phyloP scores from a whole-genome alignment of 2,888 invertebrate species.

The Cantharis flavilabris region DNA sequence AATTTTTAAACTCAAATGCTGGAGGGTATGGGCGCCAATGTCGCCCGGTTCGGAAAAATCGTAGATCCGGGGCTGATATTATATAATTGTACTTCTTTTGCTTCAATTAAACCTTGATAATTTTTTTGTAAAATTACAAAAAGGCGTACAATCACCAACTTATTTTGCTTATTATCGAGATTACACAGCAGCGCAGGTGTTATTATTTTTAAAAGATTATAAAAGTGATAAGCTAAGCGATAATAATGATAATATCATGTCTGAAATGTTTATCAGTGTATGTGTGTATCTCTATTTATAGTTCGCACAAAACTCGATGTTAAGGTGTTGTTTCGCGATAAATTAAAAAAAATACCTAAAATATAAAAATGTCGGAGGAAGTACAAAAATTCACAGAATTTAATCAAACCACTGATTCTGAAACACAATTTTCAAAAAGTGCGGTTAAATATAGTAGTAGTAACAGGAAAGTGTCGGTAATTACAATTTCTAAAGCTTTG shows the following conservation, averaged over 20 bases:
- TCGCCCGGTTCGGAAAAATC: too few relatives aligned
- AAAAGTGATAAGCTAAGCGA: not conserved
- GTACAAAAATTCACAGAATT: not conserved
- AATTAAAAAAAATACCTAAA: not conserved
- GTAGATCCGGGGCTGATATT: too few relatives aligned
- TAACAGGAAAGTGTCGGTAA: not conserved
- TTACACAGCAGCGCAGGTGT: not conserved
- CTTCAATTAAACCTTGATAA: too few relatives aligned
- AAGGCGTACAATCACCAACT: too few relatives aligned
- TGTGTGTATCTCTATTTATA: not conserved
- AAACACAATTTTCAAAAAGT: not conserved
- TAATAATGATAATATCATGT: not conserved
- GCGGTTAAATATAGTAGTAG: not conserved
- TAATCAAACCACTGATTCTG: not conserved
- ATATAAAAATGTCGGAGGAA: not conserved
- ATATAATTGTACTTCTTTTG: too few relatives aligned
- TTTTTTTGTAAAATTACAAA: too few relatives aligned
- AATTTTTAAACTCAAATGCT: too few relatives aligned
- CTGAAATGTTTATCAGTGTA: not conserved
- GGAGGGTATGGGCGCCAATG: too few relatives aligned
- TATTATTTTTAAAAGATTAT: not conserved
- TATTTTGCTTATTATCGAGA: not conserved
- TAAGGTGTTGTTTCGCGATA: not conserved
- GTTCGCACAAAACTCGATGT: not conserved
- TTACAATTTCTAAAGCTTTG: not conserved